These are phyloP conservation scores for Nesoenas mayeri DNA, from an alignment of 2,113 vertebrate genomes.

Conservation along the genomic window DNA sequence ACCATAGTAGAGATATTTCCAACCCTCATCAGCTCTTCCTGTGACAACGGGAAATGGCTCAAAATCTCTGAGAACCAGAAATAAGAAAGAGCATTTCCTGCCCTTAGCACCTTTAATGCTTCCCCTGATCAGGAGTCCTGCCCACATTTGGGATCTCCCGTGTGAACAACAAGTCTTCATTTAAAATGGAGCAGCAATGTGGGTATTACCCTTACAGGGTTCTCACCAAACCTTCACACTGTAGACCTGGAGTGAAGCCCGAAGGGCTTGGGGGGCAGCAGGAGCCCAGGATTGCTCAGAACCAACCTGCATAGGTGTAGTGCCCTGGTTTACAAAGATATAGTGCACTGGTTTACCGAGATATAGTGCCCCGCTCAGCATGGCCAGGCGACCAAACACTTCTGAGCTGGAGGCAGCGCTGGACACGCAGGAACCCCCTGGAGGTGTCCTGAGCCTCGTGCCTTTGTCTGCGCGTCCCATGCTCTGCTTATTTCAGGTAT, in stretches of 20 bases:
- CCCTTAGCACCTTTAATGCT: neutral
- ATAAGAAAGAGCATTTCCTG: neutral
- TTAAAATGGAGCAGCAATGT: neutral
- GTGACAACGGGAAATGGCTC: neutral
- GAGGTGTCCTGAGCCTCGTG: neutral
- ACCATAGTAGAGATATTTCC: neutral
- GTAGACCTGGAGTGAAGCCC: neutral
- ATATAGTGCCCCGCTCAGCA: neutral
- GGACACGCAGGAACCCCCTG: neutral
- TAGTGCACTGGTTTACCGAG: neutral
- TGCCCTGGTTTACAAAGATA: neutral
- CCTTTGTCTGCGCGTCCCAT: neutral
- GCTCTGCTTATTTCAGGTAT: neutral
- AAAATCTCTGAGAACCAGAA: neutral
- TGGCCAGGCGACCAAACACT: neutral
- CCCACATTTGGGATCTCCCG: neutral
- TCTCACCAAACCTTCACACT: neutral
- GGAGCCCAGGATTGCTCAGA: neutral
- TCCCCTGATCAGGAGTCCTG: neutral
- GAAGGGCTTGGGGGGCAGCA: fast-evolving
- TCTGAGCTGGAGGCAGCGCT: neutral
- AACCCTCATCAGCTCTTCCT: neutral
- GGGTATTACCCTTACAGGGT: neutral
- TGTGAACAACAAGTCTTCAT: neutral
- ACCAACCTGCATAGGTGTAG: neutral